Evolutionary conservation across 2,797 vertebrate species (phyloP).

Genomic region (Siniperca undulata): DNA sequence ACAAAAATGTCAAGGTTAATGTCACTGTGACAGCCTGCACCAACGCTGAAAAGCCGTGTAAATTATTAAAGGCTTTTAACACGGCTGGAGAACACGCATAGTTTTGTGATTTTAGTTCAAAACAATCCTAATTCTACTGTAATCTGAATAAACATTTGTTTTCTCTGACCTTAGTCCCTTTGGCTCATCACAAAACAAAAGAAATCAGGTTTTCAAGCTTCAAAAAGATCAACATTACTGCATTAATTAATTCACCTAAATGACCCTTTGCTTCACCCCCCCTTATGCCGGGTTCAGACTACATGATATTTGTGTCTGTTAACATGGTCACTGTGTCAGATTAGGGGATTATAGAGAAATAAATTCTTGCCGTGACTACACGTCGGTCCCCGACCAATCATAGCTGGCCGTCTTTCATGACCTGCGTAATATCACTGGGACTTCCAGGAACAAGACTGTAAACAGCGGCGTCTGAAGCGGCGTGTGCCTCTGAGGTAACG

Average conservation of each 20-base stretch:
- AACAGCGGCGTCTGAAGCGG: neutral
- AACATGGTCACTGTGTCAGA: neutral
- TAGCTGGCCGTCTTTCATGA: too few relatives aligned
- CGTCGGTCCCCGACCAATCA: too few relatives aligned
- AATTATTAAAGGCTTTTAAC: constrained; percentile 1
- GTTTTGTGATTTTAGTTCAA: neutral
- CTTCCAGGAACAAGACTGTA: neutral
- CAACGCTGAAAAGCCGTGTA: neutral
- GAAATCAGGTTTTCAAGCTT: neutral
- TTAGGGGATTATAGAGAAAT: neutral
- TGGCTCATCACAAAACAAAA: neutral
- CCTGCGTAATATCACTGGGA: neutral
- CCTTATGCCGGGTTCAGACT: neutral
- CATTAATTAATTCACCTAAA: neutral
- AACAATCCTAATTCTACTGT: neutral
- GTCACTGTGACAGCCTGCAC: neutral
- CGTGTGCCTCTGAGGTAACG: neutral
- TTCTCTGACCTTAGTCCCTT: neutral
- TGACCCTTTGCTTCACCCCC: neutral
- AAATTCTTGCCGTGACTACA: too few relatives aligned
- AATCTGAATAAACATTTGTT: too few relatives aligned
- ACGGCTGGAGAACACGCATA: neutral
- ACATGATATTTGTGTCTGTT: neutral
- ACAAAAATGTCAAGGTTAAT: constrained; percentile 11
- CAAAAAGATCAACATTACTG: neutral